phyloP scores from a whole-genome alignment of 2,113 vertebrate genomes.

The Paralichthys olivaceus region DNA sequence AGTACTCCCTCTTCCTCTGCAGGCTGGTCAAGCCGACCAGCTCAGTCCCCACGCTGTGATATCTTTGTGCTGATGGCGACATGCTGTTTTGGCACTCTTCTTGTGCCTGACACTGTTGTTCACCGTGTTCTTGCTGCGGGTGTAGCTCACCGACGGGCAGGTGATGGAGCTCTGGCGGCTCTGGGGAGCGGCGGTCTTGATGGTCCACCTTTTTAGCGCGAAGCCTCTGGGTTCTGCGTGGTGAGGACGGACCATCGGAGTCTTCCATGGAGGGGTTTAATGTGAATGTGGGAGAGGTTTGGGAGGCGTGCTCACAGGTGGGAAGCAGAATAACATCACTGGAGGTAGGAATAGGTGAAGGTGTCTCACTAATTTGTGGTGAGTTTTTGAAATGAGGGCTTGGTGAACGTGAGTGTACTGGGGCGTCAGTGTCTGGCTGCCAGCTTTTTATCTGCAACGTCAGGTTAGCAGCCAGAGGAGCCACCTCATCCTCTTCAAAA shows the following conservation, averaged over 20 bases:
- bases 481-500: conserved; percentile 27
- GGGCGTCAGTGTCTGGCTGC: conserved; percentile 31
- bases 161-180: conserved; percentile 52
- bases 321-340: neutral
- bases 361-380: neutral
- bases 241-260: neutral
- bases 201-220: conserved; percentile 20
- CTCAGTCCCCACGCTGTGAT: neutral
- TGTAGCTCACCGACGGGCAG: neutral
- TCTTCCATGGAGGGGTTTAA: conserved; percentile 13
- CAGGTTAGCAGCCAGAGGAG: conserved; percentile 45
- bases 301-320: conserved; percentile 34
- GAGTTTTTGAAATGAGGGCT: conserved; percentile 26
- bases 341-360: conserved; percentile 20
- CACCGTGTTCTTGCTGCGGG: neutral
- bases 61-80: neutral
- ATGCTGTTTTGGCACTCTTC: neutral
- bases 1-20: conserved; percentile 83
- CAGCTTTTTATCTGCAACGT: conserved; percentile 58
- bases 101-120: neutral
- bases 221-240: conserved; percentile 37
- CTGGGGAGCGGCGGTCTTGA: conserved; percentile 43
- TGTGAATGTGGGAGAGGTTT: conserved; percentile 15
- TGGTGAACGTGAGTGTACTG: neutral
- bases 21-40: conserved; percentile 52